A percentile compares a stretch with the other conserved stretches of the same genome.
Conservation (phyloP, 2,113 vertebrate species). For the Thunnus maccoyii region DNA sequence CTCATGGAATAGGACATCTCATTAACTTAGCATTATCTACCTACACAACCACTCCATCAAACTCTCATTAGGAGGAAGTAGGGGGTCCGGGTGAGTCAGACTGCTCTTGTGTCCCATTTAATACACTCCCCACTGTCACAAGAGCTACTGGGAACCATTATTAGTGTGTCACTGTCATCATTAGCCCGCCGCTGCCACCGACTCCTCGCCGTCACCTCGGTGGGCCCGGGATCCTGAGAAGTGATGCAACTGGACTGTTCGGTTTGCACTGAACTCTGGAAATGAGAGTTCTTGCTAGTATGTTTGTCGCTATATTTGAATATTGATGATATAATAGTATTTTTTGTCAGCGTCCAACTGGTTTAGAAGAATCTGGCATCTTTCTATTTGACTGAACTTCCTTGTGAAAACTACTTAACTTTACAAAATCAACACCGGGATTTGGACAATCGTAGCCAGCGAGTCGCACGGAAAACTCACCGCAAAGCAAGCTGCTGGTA, state of each 20-base stretch:
- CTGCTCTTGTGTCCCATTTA: constrained; percentile 67
- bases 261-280: not conserved
- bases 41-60: constrained; percentile 74
- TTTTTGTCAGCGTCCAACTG: not conserved
- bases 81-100: constrained; percentile 58
- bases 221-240: not conserved
- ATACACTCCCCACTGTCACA: constrained; percentile 71
- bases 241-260: not conserved
- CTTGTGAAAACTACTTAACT: not conserved
- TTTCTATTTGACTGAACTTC: not conserved
- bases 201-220: constrained; percentile 6
- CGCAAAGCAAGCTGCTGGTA: constrained; percentile 11
- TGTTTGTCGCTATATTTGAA: not conserved
- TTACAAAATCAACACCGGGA: constrained; percentile 33
- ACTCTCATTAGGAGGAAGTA: constrained; percentile 63
- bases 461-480: not conserved
- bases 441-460: constrained; percentile 22
- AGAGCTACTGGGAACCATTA: constrained; percentile 70
- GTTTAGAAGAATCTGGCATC: not conserved
- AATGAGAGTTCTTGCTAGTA: not conserved
- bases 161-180: constrained; percentile 65
- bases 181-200: constrained; percentile 46
- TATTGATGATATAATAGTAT: too few species aligned
- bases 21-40: constrained; percentile 78
- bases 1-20: constrained; percentile 68